Conservation (phyloP, 2,797 vertebrate genomes). For the Oryzias dopingdopingensis region DNA sequence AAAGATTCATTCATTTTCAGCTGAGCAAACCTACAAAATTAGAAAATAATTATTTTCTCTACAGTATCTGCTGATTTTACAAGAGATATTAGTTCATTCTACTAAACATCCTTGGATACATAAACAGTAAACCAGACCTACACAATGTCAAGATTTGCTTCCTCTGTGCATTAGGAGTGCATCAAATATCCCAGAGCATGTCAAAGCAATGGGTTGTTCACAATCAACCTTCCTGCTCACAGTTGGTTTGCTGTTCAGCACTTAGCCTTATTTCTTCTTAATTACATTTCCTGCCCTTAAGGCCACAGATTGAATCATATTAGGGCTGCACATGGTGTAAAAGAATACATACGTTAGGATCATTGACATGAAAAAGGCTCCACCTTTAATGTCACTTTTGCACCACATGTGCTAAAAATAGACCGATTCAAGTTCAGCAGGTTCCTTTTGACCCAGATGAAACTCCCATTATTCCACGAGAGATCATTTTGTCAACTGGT, state of each 20-base stretch:
- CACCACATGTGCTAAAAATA: slow-evolving; percentile 40
- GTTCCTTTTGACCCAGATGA: slow-evolving; percentile 33
- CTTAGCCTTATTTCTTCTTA: slow-evolving; percentile 1
- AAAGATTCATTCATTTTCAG: no score
- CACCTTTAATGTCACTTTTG: slow-evolving; percentile 14
- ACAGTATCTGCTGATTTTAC: slow-evolving; percentile 1
- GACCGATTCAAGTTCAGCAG: slow-evolving; percentile 51
- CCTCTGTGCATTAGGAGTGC: not conserved
- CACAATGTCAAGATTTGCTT: not conserved
- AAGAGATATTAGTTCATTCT: slow-evolving; percentile 1
- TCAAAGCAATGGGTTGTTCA: slow-evolving; percentile 6
- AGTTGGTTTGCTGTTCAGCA: not conserved
- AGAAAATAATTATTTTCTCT: no score
- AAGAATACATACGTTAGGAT: slow-evolving; percentile 16
- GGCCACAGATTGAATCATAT: slow-evolving; percentile 40
- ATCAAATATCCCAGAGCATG: not conserved
- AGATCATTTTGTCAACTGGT: slow-evolving; percentile 26
- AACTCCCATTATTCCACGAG: slow-evolving; percentile 31
- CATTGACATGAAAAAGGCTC: slow-evolving; percentile 34
- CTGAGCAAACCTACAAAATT: no score
- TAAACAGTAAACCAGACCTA: slow-evolving; percentile 4
- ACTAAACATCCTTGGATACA: slow-evolving; percentile 6
- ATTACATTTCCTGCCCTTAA: slow-evolving; percentile 30
- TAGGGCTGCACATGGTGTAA: slow-evolving; percentile 8
- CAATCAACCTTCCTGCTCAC: slow-evolving; percentile 3